Evolutionary conservation across 2,797 vertebrate species (phyloP).

Genomic region (Sebastes alutus): DNA sequence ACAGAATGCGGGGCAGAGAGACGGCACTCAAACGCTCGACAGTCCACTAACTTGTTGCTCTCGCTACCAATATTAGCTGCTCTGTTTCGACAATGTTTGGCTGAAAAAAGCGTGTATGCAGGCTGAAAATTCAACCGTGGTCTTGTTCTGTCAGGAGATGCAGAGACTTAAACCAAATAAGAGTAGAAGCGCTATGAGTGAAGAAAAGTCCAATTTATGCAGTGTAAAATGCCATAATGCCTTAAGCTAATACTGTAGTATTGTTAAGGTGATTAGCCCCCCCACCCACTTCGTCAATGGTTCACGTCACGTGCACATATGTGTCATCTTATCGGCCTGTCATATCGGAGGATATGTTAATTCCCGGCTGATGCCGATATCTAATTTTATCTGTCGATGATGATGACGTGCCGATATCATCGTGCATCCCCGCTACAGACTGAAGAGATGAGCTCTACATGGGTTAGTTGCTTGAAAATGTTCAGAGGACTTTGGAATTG

Average conservation of each 20-base stretch:
- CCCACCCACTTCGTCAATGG: not conserved
- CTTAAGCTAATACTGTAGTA: not conserved
- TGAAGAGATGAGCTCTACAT: not conserved
- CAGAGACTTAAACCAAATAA: too few species aligned
- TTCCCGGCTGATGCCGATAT: not conserved
- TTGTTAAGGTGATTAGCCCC: not conserved
- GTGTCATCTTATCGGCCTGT: not conserved
- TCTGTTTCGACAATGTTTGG: too few species aligned
- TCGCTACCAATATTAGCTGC: too few species aligned
- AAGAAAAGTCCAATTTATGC: too few species aligned
- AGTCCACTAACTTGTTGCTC: too few species aligned
- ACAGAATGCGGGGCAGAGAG: too few species aligned
- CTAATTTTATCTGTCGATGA: not conserved
- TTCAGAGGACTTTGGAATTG: not conserved
- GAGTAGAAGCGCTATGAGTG: too few species aligned
- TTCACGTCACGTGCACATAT: not conserved
- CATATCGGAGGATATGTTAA: not conserved
- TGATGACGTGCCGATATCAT: not conserved
- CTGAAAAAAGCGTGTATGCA: too few species aligned
- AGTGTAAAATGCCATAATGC: not conserved
- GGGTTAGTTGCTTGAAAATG: conserved; percentile 10
- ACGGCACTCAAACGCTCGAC: too few species aligned
- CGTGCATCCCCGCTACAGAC: not conserved
- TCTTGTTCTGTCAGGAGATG: too few species aligned
- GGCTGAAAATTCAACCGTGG: too few species aligned